Conservation (phyloP, 2,888 invertebrate genomes). For the Euplexia lucipara region DNA sequence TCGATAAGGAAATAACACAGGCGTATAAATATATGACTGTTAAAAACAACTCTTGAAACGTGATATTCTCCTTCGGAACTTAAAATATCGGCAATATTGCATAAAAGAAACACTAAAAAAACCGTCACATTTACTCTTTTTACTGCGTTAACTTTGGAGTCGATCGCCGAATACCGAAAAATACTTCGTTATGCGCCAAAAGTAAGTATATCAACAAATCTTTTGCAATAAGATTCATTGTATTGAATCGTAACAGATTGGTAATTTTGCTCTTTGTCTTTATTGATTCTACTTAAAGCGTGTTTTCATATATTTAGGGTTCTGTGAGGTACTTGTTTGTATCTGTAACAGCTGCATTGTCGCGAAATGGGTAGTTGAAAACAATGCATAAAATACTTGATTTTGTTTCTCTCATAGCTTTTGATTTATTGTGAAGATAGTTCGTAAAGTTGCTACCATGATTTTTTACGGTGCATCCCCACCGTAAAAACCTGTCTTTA, state of each 20-base stretch:
- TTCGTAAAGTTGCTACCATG: too few species aligned
- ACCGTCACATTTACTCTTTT: conserved; percentile 69
- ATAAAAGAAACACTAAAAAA: conserved; percentile 67
- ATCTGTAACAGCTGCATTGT: too few species aligned
- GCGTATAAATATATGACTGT: conserved; percentile 54
- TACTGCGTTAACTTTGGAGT: conserved; percentile 70
- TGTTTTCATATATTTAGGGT: conserved; percentile 35
- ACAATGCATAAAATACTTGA: too few species aligned
- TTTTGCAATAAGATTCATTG: conserved; percentile 66
- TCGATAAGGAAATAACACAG: conserved; percentile 77
- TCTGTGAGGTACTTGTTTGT: too few species aligned
- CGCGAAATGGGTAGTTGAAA: too few species aligned
- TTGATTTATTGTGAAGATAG: too few species aligned
- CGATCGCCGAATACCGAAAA: conserved; percentile 69
- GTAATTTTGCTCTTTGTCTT: conserved; percentile 41
- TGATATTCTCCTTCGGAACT: conserved; percentile 72
- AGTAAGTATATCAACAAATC: conserved; percentile 65
- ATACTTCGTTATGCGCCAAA: conserved; percentile 66
- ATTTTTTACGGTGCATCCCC: too few species aligned
- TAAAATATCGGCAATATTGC: conserved; percentile 74
- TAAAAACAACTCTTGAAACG: conserved; percentile 71
- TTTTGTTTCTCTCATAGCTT: too few species aligned
- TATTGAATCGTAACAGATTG: conserved; percentile 48
- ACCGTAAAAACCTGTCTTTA: too few species aligned
- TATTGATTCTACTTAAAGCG: conserved; percentile 14